A percentile compares a stretch with the other conserved stretches of the same genome.
phyloP scores from a whole-genome alignment of 1,140 invertebrate species.

The Hycleus cichorii region DNA sequence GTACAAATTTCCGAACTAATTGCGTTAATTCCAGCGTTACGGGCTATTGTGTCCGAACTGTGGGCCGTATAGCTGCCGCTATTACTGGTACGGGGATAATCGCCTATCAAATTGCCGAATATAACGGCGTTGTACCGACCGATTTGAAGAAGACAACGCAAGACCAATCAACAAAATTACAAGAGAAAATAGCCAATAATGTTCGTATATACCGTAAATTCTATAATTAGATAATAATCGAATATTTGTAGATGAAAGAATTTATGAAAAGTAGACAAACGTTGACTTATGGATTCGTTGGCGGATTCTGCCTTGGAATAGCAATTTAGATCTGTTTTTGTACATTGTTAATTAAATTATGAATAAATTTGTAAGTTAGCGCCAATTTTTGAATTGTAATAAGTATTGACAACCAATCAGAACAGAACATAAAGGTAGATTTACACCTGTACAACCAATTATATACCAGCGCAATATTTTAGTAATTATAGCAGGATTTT shows the following conservation, averaged over 20 bases:
- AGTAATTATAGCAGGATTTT: too few relatives aligned
- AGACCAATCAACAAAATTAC: conserved; percentile 1
- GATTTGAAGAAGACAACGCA: background rate
- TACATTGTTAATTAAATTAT: too few relatives aligned
- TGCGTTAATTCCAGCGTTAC: background rate
- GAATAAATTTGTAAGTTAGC: too few relatives aligned
- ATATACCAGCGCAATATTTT: too few relatives aligned
- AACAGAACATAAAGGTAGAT: too few relatives aligned
- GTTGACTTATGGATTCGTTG: conserved; percentile 1
- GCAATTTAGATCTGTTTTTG: conserved; percentile 1
- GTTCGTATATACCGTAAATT: background rate
- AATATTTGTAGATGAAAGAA: conserved; percentile 3
- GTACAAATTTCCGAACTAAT: background rate
- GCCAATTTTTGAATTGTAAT: too few relatives aligned
- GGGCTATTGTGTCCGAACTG: background rate
- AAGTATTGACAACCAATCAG: too few relatives aligned
- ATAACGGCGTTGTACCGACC: background rate
- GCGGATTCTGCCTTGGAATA: conserved; percentile 4
- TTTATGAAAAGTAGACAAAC: background rate
- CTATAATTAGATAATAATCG: background rate
- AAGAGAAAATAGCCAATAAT: conserved; percentile 1
- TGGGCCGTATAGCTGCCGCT: background rate
- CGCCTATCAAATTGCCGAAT: background rate
- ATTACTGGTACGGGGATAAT: background rate
- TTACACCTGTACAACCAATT: too few relatives aligned